Evolutionary conservation across 2,113 vertebrate species (phyloP).

Genomic region (Aspidoscelis tigris): DNA sequence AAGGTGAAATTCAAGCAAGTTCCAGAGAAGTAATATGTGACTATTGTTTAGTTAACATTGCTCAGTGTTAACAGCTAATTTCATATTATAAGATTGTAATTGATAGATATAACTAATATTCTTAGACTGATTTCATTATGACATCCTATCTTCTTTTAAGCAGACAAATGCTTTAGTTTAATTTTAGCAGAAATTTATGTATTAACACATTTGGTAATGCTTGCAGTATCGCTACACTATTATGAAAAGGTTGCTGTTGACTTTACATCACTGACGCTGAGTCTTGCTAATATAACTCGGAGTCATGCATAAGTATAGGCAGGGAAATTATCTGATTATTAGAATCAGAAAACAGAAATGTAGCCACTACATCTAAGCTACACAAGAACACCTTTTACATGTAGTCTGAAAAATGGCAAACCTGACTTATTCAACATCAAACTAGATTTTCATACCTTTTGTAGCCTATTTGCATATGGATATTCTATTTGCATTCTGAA

Average conservation of each 20-base stretch:
- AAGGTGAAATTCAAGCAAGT: slow-evolving; percentile 55
- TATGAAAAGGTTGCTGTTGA: no score
- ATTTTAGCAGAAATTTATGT: slow-evolving; percentile 19
- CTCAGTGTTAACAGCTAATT: slow-evolving; percentile 20
- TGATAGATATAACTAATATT: background rate
- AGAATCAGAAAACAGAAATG: no score
- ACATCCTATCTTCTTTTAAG: slow-evolving; percentile 17
- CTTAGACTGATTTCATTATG: slow-evolving; percentile 21
- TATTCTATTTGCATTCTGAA: background rate
- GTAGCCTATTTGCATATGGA: background rate
- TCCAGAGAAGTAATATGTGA: slow-evolving; percentile 36
- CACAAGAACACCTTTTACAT: no score
- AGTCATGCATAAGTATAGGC: no score
- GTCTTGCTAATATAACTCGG: no score
- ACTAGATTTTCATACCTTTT: background rate
- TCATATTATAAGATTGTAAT: background rate
- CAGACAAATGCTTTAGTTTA: slow-evolving; percentile 10
- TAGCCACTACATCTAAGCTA: no score
- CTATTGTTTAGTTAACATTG: background rate
- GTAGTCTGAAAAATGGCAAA: no score
- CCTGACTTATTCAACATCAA: no score
- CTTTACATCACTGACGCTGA: no score
- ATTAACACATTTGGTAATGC: background rate
- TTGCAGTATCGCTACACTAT: background rate
- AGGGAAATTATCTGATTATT: no score